Evolutionary conservation across 1,140 invertebrate species (phyloP), one percentile per base, ranked within the genome.

Genomic region (Stegodyphus mimosarum): DNA sequence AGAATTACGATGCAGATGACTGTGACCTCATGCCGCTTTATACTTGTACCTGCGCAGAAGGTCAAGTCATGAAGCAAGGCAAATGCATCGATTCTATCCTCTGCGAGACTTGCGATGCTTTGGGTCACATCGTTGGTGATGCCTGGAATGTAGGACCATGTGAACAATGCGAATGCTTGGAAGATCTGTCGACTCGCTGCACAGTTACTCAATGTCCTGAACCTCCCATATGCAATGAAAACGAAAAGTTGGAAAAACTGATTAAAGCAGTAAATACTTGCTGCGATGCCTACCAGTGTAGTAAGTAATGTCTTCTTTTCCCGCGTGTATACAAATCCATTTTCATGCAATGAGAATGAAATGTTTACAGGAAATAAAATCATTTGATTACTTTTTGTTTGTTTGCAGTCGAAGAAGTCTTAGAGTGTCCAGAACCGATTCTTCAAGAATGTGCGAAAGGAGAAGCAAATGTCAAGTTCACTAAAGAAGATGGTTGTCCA

Each of bases 21-120:
- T 95, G 94, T 85, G 86, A 89, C 5, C 89, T 89, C 55, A 90
- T 89, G 76, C 90, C 90, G 7, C 91, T 91, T 48, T 96, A 96
- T 89, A 95, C 95, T 9, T 97, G 96, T 90, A 95, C 94, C 91
- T 97, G 96, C 91, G 94, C 95, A 1, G 88, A 92, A 72, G 93
- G 93, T 73, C 92, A 93, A 92, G 93, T 94, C 0, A 89, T 93
- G 79, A 90, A 92, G 48, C 92, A 93, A 89, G 92, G 91, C 83
- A 92, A 90, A 4, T 95, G 94, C 86, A 92, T 94, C 5, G 91
- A 92, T 64, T 90, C 91, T 48, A 90, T 87, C 6, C 91, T 92
- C 48, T 95, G 95, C 88, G 75, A 87, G 74, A 86, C 74, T 48
- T 84, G 81, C 33, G 81, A 84, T 15, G 17, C n/a, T 52, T 6